Evolutionary conservation across 2,888 invertebrate genomes (phyloP).

Genomic region (Pollenia labialis): DNA sequence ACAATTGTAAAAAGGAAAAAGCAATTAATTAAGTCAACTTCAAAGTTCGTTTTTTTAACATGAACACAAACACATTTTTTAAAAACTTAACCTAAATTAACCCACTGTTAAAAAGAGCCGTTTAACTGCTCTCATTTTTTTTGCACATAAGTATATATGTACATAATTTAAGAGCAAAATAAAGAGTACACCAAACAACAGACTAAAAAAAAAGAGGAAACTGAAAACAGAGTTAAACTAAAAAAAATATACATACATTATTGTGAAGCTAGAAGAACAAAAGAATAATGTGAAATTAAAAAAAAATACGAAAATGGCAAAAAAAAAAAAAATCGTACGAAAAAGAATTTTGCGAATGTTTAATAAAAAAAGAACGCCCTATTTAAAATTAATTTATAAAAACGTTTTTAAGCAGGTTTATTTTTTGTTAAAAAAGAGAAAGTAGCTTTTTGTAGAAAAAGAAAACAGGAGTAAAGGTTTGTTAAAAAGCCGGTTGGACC

Average conservation of each 20-base stretch:
- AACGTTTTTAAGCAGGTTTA: background rate
- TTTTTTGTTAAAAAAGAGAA: slow-evolving; percentile 48
- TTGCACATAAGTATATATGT: no score
- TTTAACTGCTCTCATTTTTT: slow-evolving; percentile 21
- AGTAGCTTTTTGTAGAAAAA: slow-evolving; percentile 36
- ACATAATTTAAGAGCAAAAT: no score
- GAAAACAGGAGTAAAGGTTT: slow-evolving; percentile 49
- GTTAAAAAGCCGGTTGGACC: slow-evolving; percentile 66
- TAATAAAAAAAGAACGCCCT: slow-evolving; percentile 52
- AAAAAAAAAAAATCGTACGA: background rate
- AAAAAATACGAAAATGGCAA: slow-evolving; percentile 38
- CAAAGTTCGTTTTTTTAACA: background rate
- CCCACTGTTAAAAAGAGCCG: slow-evolving; percentile 35
- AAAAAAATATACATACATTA: background rate
- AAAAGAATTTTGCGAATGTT: slow-evolving; percentile 12
- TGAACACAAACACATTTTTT: slow-evolving; percentile 19
- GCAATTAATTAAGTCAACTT: no score
- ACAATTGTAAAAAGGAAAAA: background rate
- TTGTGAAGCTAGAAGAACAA: slow-evolving; percentile 50
- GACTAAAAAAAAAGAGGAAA: background rate
- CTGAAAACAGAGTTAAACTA: background rate
- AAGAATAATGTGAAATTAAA: slow-evolving; percentile 43
- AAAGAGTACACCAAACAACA: no score
- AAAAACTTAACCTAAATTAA: slow-evolving; percentile 53
- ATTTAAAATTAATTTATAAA: slow-evolving; percentile 16